Base-by-base conservation (phyloP, 2,113 vertebrate genomes). In the Daphoenositta chrysoptera region DNA sequence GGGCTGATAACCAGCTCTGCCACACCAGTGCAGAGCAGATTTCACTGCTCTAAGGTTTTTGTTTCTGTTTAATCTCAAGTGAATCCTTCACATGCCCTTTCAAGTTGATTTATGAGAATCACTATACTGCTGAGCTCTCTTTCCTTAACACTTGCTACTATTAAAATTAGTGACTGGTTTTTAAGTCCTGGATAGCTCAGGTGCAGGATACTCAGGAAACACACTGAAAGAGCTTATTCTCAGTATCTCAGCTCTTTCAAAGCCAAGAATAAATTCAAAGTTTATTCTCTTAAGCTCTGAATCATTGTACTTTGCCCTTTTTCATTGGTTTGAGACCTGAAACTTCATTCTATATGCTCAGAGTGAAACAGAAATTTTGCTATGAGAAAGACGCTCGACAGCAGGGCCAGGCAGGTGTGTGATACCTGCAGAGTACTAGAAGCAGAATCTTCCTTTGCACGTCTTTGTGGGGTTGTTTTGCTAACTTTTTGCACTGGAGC, bases 61-160 rank as follows among this genome's bases (percentile, higher is more conserved):
- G 78, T 96, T 97, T 96, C 97, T 68, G 39, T 68, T 88, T 64
- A 83, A 89, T 88, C 91, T 96, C 86, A 96, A 93, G 81, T 79
- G 89, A 95, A 92, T 87, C 88, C 93, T 96, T 70, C 88, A 83
- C 39, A 66, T 33, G 79, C 65, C 92, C 94, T 95, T 92, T 91
- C 87, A 53, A 53, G 35, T 20, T 83, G 68, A 91, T 94, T 97
- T 91, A 97, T 19, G 27, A 96, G 70, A 64, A 93, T 69, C 91
- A 81, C 57, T 16, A 65, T 11, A 54, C 54, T 33, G 51, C 83
- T 71, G 63, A 73, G 66, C 54, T 79, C 64, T 51, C 77, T 47
- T 91, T 72, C 73, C 94, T 95, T 88, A 87, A n/a, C 57, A 47
- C 44, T 92, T 70, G 39, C 84, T 90, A 70, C 45, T 53, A 30